Evolutionary conservation across 2,113 vertebrate genomes (phyloP), one percentile per base, ranked within the genome.

Genomic region (Leucopsar rothschildi): DNA sequence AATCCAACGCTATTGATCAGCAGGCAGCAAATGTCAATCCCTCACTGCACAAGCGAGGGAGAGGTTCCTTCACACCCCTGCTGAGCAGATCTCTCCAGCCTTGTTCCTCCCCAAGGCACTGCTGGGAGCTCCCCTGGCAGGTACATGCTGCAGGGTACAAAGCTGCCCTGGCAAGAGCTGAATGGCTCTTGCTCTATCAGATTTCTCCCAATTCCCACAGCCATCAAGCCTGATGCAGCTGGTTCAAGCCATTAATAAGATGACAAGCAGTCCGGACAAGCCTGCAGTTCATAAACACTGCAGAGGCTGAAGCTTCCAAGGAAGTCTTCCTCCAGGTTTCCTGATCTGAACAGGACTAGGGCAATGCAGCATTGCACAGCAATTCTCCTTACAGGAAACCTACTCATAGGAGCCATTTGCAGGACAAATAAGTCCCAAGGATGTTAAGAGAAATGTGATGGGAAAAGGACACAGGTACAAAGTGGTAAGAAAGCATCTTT

Each of bases 321-420:
- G 59, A 94, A 95, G 40, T 29, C 40, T 86, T 90, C 79, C 88
- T 94, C 60, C 56, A 88, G 52, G 44, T 68, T 81, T 19, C 61
- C 56, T 23, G 5, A 17, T 42, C 27, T 64, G 33, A 88, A 83
- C 23, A 75, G 16, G 25, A 65, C 37, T 1, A 78, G 29, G 35
- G 69, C 76, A 90, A 44, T 12, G 77, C 88, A 86, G 82, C 82
- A 96, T 53, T 92, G 84, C 90, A 86, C 76, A 71, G 72, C 69
- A 81, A 39, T 19, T 71, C 39, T 61, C 80, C 79, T 79, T 45
- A 71, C 22, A 55, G 31, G 55, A 91, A 72, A 29, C 16, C 82
- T 57, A 52, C 23, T 80, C 71, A 70, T 1, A 56, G 42, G 21
- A 93, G 56, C 52, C 82, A 92, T 92, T 81, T 82, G 52, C n/a